Percentiles rank a stretch among this genome's conserved stretches.
Evolutionary conservation across 2,888 invertebrate species (phyloP).

Genomic region (Hoplodrina blanda): DNA sequence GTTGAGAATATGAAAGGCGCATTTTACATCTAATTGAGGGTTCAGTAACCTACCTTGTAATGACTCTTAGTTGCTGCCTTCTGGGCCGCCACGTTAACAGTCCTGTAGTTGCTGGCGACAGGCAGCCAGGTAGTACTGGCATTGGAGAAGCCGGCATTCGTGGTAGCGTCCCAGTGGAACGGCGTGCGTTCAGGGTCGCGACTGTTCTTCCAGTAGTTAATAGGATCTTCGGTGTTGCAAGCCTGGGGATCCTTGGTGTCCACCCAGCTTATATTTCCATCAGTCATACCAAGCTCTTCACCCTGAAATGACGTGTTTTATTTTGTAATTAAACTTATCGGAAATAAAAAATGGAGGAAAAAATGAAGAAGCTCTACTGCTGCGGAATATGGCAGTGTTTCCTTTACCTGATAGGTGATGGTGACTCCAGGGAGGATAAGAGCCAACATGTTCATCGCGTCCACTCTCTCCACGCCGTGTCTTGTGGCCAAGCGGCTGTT

Average conservation of each 20-base stretch:
- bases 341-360: not conserved
- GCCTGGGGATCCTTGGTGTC: constrained; percentile 92
- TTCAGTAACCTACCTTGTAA: constrained; percentile 78
- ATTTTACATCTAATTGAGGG: not conserved
- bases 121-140: constrained; percentile 90
- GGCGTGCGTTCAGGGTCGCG: constrained; percentile 92
- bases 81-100: constrained; percentile 90
- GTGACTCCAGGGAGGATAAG: constrained; percentile 95
- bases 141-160: constrained; percentile 87
- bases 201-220: constrained; percentile 89
- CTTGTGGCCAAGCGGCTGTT: constrained; percentile 92
- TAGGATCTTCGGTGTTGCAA: constrained; percentile 91
- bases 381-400: not conserved
- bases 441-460: constrained; percentile 95
- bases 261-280: constrained; percentile 91
- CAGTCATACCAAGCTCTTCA: constrained; percentile 95
- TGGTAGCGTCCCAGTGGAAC: constrained; percentile 91
- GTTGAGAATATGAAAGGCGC: not conserved
- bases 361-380: no score
- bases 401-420: constrained; percentile 93
- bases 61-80: constrained; percentile 84
- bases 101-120: constrained; percentile 90
- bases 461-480: constrained; percentile 92
- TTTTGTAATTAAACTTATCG: not conserved
- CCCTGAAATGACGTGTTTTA: constrained; percentile 88